Evolutionary conservation across 2,113 vertebrate genomes (phyloP).

Genomic region (Gallinago undulata): DNA sequence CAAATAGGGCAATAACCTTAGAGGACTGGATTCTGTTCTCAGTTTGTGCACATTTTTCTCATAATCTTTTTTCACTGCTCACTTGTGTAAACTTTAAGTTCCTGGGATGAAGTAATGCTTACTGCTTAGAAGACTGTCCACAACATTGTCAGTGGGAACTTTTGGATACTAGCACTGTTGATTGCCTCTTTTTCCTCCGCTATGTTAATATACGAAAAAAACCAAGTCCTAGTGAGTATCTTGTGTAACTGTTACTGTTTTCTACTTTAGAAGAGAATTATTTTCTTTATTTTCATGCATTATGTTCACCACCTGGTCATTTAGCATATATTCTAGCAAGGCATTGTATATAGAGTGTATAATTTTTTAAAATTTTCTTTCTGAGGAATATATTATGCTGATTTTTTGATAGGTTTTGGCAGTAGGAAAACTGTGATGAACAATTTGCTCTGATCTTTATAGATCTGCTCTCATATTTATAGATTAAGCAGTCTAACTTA

Average conservation of each 20-base stretch:
- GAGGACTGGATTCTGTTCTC: background rate
- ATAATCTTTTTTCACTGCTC: background rate
- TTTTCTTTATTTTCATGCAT: background rate
- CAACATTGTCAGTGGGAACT: background rate
- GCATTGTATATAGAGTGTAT: background rate
- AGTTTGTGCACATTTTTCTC: background rate
- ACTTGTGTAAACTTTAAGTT: background rate
- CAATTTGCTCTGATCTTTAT: background rate
- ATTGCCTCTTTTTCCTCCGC: rapidly evolving
- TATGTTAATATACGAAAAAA: background rate
- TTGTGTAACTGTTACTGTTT: background rate
- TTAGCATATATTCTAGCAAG: background rate
- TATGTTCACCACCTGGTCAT: background rate
- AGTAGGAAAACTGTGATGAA: background rate
- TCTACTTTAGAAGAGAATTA: background rate
- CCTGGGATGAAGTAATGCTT: background rate
- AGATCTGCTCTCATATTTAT: background rate
- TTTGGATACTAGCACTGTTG: background rate
- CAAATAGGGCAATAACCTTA: background rate
- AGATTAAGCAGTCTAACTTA: background rate
- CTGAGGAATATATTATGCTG: background rate
- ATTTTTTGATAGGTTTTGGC: background rate
- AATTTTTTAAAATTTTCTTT: background rate
- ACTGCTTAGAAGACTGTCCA: background rate
- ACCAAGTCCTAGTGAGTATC: background rate